A percentile compares a stretch with the other conserved stretches of the same genome.
Conservation (phyloP, 2,113 vertebrate genomes). For the Aegithalos caudatus region DNA sequence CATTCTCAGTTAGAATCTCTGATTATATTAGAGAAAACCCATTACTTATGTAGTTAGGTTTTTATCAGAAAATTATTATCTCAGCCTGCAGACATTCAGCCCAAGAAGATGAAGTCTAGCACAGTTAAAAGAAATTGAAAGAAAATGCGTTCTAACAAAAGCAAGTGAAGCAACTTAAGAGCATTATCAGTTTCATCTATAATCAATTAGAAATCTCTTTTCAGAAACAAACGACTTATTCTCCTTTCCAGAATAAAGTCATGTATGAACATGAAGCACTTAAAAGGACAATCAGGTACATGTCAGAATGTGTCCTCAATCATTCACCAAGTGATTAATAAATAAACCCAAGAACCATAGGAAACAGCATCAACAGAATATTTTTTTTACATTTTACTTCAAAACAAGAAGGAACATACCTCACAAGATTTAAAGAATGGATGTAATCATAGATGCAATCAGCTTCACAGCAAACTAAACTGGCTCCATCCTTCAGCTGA, state of each 20-base stretch:
- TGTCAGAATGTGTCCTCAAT: not conserved
- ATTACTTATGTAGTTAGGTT: not conserved
- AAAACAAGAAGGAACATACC: not conserved
- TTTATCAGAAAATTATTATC: not conserved
- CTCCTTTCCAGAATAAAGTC: not conserved
- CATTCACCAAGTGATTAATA: not conserved
- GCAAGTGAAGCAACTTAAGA: not conserved
- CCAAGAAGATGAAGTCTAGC: not conserved
- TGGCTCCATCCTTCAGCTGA: not conserved
- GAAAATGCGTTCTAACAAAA: not conserved
- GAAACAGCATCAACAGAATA: not conserved
- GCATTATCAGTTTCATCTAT: not conserved
- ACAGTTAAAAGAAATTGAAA: not conserved
- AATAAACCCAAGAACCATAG: not conserved
- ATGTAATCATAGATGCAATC: not conserved
- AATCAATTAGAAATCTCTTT: not conserved
- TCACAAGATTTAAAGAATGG: not conserved
- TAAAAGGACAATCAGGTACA: not conserved
- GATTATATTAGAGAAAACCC: not conserved
- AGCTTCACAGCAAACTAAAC: not conserved
- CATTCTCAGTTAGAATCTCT: not conserved
- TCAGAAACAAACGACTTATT: not conserved
- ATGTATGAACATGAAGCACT: not conserved
- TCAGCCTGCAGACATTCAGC: not conserved
- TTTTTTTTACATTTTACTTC: no score